A percentile compares a stretch with the other conserved stretches of the same genome.
Evolutionary conservation across 2,113 vertebrate genomes (phyloP).

Genomic region (Perognathus longimembris): DNA sequence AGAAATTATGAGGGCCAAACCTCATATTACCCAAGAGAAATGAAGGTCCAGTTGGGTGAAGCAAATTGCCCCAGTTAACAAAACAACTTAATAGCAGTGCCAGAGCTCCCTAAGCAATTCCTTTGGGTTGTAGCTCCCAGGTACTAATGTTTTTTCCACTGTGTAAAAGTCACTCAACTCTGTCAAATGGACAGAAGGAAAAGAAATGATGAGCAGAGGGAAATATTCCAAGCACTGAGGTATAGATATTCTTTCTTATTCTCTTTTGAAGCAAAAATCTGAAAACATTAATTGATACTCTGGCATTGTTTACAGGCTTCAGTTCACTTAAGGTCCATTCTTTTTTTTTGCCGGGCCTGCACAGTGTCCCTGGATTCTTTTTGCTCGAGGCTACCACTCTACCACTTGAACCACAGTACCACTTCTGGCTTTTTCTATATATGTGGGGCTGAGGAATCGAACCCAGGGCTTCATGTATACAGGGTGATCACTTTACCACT

Average conservation of each 20-base stretch:
- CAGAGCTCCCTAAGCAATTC: not conserved
- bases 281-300: not conserved
- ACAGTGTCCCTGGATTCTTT: not conserved
- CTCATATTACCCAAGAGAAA: conserved; percentile 15
- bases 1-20: not conserved
- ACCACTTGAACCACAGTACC: no score
- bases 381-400: no score
- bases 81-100: not conserved
- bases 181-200: not conserved
- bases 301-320: not conserved
- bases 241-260: not conserved
- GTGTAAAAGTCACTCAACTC: conserved; percentile 24
- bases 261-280: conserved; percentile 1
- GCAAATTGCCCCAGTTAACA: not conserved
- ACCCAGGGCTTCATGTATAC: no score
- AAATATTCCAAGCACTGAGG: not conserved
- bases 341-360: no score
- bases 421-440: no score
- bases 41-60: not conserved
- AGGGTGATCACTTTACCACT: no score
- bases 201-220: conserved; percentile 1
- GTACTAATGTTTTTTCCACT: not conserved
- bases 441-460: no score
- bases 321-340: conserved; percentile 30
- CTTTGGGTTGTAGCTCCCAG: not conserved